Base-by-base conservation (phyloP, 2,888 invertebrate species). In the Arge pagana region DNA sequence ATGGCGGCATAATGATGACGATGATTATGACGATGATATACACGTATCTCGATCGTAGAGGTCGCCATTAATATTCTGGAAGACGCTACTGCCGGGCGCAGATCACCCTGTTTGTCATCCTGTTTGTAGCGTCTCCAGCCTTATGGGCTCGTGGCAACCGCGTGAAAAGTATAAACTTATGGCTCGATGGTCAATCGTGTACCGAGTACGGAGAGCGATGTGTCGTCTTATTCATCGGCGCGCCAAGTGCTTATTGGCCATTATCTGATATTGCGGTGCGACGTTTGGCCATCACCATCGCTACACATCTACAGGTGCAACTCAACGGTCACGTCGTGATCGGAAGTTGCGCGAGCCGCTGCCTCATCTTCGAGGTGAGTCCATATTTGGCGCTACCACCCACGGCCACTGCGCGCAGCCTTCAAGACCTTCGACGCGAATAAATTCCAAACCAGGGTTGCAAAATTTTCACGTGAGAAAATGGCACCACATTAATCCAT, bases 371-470 rank as follows among this genome's bases (percentile, higher is more conserved):
- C 62, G 53, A 61, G 54, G 57, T 52, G 54, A 50, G 50, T 50
- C 72, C 70, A 67, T 71, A 70, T 72, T 73, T 67, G 73, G 72
- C 49, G 45, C 59, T 60, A 58, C 67, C 65, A 67, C 65, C 68
- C 64, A 65, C 63, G 54, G 59, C 58, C 69, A 65, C 71, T 68
- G 70, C 69, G 63, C 64, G 57, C 59, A 56, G 71, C 71, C 70
- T 73, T 66, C 62, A 71, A 70, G 61, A 60, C 54, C 54, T 26
- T 28, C 28, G 13, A 3, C 33, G 19, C 31, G 15, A 16, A 45
- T n/a, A n/a, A n/a, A n/a, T n/a, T n/a, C n/a, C n/a, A n/a, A n/a
- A n/a, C n/a, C n/a, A n/a, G n/a, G n/a, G n/a, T n/a, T n/a, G n/a
- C n/a, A n/a, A n/a, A n/a, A n/a, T n/a, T n/a, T n/a, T n/a, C n/a